These are phyloP conservation scores for Eucidaris tribuloides DNA, from an alignment of 35 echinoderm and acorn worm species.

Conservation along the genomic window DNA sequence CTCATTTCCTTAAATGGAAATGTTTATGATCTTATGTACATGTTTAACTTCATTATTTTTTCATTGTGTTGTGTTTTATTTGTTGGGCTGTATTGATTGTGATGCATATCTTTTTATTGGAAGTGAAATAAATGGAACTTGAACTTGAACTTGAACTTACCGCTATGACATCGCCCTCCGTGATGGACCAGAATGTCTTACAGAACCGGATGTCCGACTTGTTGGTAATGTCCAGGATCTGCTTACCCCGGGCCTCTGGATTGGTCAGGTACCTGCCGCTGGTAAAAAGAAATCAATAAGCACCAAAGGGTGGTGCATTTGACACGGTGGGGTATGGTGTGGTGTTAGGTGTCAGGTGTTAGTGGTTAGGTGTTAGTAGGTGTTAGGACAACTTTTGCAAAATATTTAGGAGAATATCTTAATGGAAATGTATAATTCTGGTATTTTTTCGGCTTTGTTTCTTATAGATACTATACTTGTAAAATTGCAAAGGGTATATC, in stretches of 20 bases:
- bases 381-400: too few species aligned
- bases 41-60: too few species aligned
- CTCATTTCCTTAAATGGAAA: too few species aligned
- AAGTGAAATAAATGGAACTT: too few species aligned
- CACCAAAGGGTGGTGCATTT: constrained; percentile 28
- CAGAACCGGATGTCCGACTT: constrained; percentile 81
- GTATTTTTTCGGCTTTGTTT: too few species aligned
- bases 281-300: constrained; percentile 14
- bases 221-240: constrained; percentile 78
- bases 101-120: too few species aligned
- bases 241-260: constrained; percentile 77
- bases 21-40: too few species aligned
- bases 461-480: too few species aligned
- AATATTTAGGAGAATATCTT: neutral
- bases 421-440: too few species aligned
- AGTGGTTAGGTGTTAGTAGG: neutral
- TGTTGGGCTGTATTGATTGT: too few species aligned
- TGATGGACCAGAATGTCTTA: constrained; percentile 95
- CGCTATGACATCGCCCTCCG: constrained; percentile 81
- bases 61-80: too few species aligned
- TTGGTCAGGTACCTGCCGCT: constrained; percentile 91
- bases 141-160: constrained; percentile 53
- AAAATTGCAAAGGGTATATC: too few species aligned
- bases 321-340: constrained; percentile 5
- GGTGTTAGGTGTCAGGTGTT: neutral